Evolutionary conservation across 2,113 vertebrate species (phyloP).

Genomic region (Dasyornis broadbenti): DNA sequence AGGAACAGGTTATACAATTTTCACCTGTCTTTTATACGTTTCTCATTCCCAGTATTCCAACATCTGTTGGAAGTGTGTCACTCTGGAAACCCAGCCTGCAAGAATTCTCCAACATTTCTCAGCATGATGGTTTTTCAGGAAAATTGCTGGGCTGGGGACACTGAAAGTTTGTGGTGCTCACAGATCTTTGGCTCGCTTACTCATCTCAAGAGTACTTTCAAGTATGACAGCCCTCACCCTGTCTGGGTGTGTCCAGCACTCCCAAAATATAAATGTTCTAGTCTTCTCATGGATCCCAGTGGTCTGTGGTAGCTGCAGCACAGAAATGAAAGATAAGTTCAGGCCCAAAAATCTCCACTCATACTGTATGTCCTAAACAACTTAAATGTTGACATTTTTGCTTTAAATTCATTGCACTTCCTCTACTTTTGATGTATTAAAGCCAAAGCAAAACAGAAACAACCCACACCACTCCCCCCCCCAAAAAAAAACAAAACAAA

Average conservation of each 20-base stretch:
- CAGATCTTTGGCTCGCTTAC: background rate
- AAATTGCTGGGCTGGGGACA: background rate
- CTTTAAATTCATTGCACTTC: background rate
- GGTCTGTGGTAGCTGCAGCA: background rate
- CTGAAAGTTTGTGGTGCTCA: background rate
- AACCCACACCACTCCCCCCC: background rate
- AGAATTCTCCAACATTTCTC: background rate
- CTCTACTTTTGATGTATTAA: background rate
- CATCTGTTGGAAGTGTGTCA: background rate
- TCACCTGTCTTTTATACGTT: background rate
- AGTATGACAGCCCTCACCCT: background rate
- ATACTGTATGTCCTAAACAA: background rate
- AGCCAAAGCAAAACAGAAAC: background rate
- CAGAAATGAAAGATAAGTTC: background rate
- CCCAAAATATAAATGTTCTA: background rate
- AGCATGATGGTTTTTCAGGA: background rate
- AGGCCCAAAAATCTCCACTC: background rate
- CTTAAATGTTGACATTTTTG: background rate
- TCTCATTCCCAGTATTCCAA: background rate
- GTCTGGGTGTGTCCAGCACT: background rate
- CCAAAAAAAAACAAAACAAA: background rate
- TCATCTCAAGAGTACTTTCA: background rate
- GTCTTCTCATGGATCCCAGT: accelerated
- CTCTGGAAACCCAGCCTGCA: background rate
- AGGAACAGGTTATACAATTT: background rate